Evolutionary conservation across 2,797 vertebrate genomes (phyloP).

Genomic region (Onychomys leucogaster): DNA sequence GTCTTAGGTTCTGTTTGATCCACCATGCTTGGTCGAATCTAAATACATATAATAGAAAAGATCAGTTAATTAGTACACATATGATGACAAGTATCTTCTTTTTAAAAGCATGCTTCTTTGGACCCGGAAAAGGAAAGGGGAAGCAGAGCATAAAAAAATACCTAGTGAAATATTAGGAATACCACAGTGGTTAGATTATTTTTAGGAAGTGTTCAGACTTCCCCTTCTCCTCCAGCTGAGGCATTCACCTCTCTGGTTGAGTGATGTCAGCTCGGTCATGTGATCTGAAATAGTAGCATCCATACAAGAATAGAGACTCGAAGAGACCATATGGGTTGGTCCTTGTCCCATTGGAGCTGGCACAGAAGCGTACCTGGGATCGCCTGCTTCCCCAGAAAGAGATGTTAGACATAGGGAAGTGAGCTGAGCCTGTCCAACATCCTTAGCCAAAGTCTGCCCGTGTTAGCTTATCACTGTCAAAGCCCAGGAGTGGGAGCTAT

Average conservation of each 20-base stretch:
- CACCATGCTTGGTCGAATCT: neutral
- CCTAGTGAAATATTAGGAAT: neutral
- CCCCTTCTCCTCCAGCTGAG: neutral
- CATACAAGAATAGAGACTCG: neutral
- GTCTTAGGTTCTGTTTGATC: neutral
- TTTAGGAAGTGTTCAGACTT: neutral
- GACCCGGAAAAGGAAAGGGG: neutral
- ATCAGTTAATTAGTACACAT: neutral
- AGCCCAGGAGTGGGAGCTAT: neutral
- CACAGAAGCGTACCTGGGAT: neutral
- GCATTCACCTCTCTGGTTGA: neutral
- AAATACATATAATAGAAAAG: neutral
- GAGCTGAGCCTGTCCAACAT: too few species aligned
- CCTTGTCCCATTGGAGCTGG: neutral
- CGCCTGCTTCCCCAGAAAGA: neutral
- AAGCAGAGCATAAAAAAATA: neutral
- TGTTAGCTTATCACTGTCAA: neutral
- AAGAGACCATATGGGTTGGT: too few species aligned
- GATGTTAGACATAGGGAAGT: too few species aligned
- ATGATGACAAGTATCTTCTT: neutral
- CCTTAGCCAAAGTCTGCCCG: neutral
- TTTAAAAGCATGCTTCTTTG: neutral
- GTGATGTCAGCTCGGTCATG: fast-evolving
- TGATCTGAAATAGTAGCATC: neutral
- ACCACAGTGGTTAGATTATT: neutral